These are phyloP conservation scores for Griposia aprilina DNA, from an alignment of 2,888 invertebrate species.

Conservation along the genomic window DNA sequence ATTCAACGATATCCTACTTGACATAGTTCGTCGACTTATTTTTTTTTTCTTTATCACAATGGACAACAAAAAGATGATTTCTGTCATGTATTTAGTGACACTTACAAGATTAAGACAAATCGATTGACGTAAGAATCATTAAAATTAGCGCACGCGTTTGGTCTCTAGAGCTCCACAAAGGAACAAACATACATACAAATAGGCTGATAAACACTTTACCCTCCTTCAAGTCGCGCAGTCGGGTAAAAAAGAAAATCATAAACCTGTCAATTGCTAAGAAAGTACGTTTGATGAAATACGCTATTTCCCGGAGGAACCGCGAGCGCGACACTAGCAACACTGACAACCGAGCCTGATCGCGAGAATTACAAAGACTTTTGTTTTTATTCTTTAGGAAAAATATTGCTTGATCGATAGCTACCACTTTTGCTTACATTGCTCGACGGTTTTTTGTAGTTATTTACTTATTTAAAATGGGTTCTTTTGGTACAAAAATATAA, in stretches of 20 bases:
- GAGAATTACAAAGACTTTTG: conserved; percentile 54
- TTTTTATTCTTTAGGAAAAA: conserved; percentile 45
- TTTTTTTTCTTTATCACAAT: too few relatives aligned
- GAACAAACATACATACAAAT: too few relatives aligned
- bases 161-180: too few relatives aligned
- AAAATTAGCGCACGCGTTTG: too few relatives aligned
- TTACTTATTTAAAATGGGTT: conserved; percentile 27
- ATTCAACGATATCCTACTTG: too few relatives aligned
- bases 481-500: conserved; percentile 16
- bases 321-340: conserved; percentile 26
- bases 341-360: conserved; percentile 44
- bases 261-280: conserved; percentile 57
- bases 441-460: neutral
- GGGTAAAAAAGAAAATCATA: conserved; percentile 39
- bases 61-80: too few relatives aligned
- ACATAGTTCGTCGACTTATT: too few relatives aligned
- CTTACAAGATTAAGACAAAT: too few relatives aligned
- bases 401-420: conserved; percentile 52
- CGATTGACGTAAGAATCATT: too few relatives aligned
- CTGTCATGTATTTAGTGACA: too few relatives aligned
- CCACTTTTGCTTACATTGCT: conserved; percentile 28
- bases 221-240: too few relatives aligned
- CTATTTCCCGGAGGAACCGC: conserved; percentile 60
- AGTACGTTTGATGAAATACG: conserved; percentile 46
- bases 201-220: too few relatives aligned